A percentile compares a stretch with the other conserved stretches of the same genome.
phyloP scores from a whole-genome alignment of 2,888 invertebrate species.

The Rhaphigaster nebulosa region DNA sequence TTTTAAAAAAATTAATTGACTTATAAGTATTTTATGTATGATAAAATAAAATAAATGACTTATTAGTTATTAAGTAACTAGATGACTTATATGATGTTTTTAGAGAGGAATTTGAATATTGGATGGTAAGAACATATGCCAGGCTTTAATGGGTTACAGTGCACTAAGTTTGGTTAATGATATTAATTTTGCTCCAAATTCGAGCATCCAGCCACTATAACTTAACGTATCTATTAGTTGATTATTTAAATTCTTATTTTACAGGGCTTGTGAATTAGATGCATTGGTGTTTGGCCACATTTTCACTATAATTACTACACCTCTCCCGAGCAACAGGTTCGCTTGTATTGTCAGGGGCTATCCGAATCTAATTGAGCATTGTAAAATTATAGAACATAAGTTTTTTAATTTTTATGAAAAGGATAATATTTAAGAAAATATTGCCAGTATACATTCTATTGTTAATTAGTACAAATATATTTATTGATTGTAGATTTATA shows the following conservation, averaged over 20 bases:
- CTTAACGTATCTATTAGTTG: conserved; percentile 43
- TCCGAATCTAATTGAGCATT: conserved; percentile 83
- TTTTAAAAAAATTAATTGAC: no score
- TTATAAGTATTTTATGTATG: no score
- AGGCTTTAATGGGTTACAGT: no score
- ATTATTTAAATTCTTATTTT: conserved; percentile 66
- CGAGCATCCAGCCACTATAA: no score
- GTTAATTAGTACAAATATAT: conserved; percentile 41
- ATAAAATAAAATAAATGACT: no score
- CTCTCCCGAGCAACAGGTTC: conserved; percentile 85
- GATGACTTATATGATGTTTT: no score
- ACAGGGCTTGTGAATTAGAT: conserved; percentile 93
- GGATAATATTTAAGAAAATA: conserved; percentile 10
- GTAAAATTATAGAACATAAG: conserved; percentile 85
- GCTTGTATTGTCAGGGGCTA: conserved; percentile 85
- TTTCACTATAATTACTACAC: conserved; percentile 93
- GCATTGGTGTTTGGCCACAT: conserved; percentile 97
- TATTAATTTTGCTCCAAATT: no score
- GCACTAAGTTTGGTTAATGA: no score
- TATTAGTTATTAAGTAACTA: no score
- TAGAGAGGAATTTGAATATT: no score
- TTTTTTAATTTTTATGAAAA: conserved; percentile 71
- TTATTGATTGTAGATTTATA: conserved; percentile 26
- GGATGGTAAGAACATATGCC: no score
- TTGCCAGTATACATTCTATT: not conserved